These are phyloP conservation scores for Menidia beryllina DNA, from an alignment of 2,113 vertebrate species.

Conservation along the genomic window DNA sequence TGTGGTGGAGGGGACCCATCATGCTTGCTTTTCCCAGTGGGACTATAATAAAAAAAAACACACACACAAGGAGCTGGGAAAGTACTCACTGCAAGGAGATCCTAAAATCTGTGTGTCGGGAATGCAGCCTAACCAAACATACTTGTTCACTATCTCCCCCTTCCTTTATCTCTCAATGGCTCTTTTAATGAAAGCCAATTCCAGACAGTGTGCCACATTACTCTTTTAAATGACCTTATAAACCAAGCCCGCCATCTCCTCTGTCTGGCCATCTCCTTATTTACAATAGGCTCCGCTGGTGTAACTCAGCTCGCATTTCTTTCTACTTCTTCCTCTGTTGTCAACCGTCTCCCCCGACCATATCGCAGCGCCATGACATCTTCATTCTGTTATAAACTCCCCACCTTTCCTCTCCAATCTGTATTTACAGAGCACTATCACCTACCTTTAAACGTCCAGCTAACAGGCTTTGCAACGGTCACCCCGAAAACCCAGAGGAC, in stretches of 20 bases:
- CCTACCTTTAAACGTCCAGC: slow-evolving; percentile 65
- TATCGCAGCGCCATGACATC: slow-evolving; percentile 56
- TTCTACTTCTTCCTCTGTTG: slow-evolving; percentile 11
- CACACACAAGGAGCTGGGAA: slow-evolving; percentile 27
- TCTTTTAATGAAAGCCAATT: slow-evolving; percentile 80
- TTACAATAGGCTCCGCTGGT: slow-evolving; percentile 63
- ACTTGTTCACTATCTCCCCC: slow-evolving; percentile 13
- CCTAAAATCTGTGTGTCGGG: slow-evolving; percentile 14
- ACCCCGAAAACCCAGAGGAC: slow-evolving; percentile 65
- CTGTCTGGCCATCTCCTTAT: slow-evolving; percentile 69
- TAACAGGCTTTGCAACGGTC: slow-evolving; percentile 73
- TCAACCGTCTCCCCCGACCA: slow-evolving; percentile 41
- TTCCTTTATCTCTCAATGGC: slow-evolving; percentile 50
- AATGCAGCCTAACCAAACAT: slow-evolving; percentile 30
- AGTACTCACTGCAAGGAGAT: slow-evolving; percentile 43
- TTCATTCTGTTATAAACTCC: slow-evolving; percentile 65
- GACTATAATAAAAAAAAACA: slow-evolving; percentile 47
- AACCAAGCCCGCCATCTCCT: slow-evolving; percentile 65
- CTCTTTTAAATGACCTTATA: slow-evolving; percentile 81
- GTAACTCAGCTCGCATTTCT: slow-evolving; percentile 62
- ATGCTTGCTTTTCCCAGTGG: slow-evolving; percentile 46
- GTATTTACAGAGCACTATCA: slow-evolving; percentile 69
- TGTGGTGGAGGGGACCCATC: slow-evolving; percentile 27
- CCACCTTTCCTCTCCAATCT: slow-evolving; percentile 69
- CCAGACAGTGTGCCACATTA: slow-evolving; percentile 72